phyloP scores from a whole-genome alignment of 2,888 invertebrate species.

The Bembecia ichneumoniformis region DNA sequence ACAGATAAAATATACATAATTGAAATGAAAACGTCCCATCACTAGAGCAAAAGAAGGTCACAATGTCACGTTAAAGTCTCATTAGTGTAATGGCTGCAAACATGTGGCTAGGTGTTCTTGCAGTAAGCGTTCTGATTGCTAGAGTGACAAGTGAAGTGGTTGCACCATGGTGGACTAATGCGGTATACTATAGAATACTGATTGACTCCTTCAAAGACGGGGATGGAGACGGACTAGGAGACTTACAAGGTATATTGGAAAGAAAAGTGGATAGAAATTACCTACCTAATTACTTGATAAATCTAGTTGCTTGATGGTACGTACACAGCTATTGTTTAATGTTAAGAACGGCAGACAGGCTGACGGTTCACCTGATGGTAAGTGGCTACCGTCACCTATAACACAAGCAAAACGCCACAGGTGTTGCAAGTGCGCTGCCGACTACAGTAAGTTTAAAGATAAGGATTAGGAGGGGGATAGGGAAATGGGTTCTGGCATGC shows the following conservation, averaged over 20 bases:
- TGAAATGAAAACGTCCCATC: slow-evolving; percentile 1
- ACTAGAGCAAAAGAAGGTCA: slow-evolving; percentile 8
- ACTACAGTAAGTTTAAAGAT: too few species aligned
- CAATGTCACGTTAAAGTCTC: background rate
- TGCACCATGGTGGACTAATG: slow-evolving; percentile 82
- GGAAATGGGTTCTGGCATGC: too few species aligned
- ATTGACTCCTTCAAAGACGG: slow-evolving; percentile 88
- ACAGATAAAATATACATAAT: slow-evolving; percentile 1
- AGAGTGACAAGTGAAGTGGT: slow-evolving; percentile 10
- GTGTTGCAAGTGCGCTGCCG: too few species aligned
- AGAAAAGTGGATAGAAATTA: too few species aligned
- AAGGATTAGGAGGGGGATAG: too few species aligned
- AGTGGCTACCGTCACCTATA: too few species aligned
- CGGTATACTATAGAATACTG: slow-evolving; percentile 86
- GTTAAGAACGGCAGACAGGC: too few species aligned
- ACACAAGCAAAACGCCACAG: too few species aligned
- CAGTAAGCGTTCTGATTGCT: slow-evolving; percentile 17
- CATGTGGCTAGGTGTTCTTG: slow-evolving; percentile 36
- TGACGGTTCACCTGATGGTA: too few species aligned
- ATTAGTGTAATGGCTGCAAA: slow-evolving; percentile 6
- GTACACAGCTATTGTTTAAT: too few species aligned
- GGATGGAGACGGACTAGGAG: slow-evolving; percentile 88
- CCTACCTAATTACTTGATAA: too few species aligned
- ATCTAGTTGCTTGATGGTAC: too few species aligned
- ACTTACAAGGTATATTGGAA: slow-evolving; percentile 75